phyloP scores from a whole-genome alignment of 1,140 invertebrate species.

The Andrena cerasifolii region DNA sequence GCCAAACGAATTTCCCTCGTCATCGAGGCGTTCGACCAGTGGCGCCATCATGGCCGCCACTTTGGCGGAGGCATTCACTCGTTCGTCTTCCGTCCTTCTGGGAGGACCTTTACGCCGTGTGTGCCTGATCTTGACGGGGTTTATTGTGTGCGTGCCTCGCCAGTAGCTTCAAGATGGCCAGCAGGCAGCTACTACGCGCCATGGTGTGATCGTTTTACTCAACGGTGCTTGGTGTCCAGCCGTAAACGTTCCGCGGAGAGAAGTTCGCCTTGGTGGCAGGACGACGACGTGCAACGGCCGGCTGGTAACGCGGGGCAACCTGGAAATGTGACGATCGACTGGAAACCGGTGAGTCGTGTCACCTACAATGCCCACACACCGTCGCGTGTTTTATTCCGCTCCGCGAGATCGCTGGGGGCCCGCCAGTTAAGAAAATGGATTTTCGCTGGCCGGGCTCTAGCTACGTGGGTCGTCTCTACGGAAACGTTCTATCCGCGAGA shows the following conservation, averaged over 20 bases:
- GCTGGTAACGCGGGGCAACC: conserved; percentile 14
- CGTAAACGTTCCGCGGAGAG: conserved; percentile 16
- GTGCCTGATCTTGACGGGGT: conserved; percentile 41
- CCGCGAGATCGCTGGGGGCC: background rate
- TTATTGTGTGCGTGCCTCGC: conserved; percentile 59
- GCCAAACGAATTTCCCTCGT: background rate
- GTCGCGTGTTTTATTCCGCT: background rate
- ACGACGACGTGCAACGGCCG: conserved; percentile 28
- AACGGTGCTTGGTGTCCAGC: conserved; percentile 23
- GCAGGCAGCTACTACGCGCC: conserved; percentile 41
- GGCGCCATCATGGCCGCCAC: conserved; percentile 53
- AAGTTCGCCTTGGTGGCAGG: conserved; percentile 12
- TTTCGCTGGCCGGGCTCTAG: background rate
- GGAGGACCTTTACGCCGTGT: conserved; percentile 57
- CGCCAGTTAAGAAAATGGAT: no score
- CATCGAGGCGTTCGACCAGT: conserved; percentile 18
- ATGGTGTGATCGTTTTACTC: conserved; percentile 34
- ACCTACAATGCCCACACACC: no score
- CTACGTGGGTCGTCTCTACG: conserved; percentile 3
- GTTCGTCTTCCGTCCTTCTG: conserved; percentile 58
- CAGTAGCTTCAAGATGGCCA: conserved; percentile 67
- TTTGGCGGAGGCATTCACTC: conserved; percentile 40
- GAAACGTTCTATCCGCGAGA: background rate
- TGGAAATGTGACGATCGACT: conserved; percentile 58
- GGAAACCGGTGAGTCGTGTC: conserved; percentile 51